Percentiles rank a stretch among this genome's conserved stretches.
phyloP scores from a whole-genome alignment of 1,140 invertebrate genomes.

The Hyles vespertilio region DNA sequence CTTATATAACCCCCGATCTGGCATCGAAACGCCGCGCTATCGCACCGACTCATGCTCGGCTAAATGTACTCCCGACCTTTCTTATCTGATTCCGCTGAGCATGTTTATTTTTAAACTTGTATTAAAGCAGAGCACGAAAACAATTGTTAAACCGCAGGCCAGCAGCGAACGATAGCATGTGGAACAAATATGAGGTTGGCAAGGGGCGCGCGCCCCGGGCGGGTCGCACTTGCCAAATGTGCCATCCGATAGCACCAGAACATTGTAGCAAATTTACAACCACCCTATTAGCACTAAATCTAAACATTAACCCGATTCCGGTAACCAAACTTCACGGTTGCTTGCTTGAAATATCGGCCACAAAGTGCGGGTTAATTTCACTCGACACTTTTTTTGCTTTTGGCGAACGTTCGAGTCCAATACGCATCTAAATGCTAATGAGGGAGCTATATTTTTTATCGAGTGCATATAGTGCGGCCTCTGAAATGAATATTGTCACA shows the following conservation, averaged over 20 bases:
- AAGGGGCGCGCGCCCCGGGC: slow-evolving; percentile 46
- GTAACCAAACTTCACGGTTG: slow-evolving; percentile 66
- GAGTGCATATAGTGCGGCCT: too few species aligned
- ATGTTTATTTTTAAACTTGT: slow-evolving; percentile 12
- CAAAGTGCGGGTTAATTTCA: slow-evolving; percentile 39
- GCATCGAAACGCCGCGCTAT: slow-evolving; percentile 9
- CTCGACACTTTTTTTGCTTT: slow-evolving; percentile 24
- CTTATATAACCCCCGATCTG: slow-evolving; percentile 18
- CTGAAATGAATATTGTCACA: too few species aligned
- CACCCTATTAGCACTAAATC: slow-evolving; percentile 75
- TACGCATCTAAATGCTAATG: slow-evolving; percentile 11
- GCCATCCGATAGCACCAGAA: slow-evolving; percentile 68
- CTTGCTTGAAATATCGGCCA: slow-evolving; percentile 57
- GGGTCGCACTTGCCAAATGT: slow-evolving; percentile 62
- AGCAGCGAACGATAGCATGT: slow-evolving; percentile 37
- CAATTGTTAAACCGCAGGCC: slow-evolving; percentile 51
- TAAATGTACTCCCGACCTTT: slow-evolving; percentile 22
- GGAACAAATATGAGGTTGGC: slow-evolving; percentile 62
- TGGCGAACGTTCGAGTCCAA: slow-evolving; percentile 1
- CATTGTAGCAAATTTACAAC: slow-evolving; percentile 69
- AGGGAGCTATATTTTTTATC: neutral
- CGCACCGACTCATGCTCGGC: slow-evolving; percentile 9
- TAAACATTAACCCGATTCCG: slow-evolving; percentile 73
- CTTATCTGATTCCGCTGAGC: slow-evolving; percentile 15
- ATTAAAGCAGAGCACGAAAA: slow-evolving; percentile 43